A percentile compares a stretch with the other conserved stretches of the same genome.
These are phyloP conservation scores for Linepithema humile DNA, from an alignment of 1,140 invertebrate species.

Conservation along the genomic window DNA sequence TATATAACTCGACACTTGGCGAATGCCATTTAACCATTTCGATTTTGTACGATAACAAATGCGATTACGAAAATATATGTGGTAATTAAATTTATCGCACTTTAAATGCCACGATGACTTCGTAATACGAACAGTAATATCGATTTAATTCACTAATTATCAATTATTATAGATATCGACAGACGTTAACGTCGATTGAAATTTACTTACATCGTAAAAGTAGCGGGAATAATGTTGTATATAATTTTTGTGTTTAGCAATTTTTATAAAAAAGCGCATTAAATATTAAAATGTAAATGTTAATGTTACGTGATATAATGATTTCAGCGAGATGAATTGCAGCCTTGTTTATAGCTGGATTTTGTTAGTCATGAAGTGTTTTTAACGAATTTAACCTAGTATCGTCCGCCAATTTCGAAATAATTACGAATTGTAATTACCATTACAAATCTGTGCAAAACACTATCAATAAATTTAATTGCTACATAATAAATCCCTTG, in stretches of 20 bases:
- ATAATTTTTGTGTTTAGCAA: conserved; percentile 18
- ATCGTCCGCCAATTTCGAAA: background rate
- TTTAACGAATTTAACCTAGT: conserved; percentile 2
- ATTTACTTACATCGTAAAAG: background rate
- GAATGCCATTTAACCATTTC: conserved; percentile 33
- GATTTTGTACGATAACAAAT: conserved; percentile 49
- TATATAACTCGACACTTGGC: conserved; percentile 10
- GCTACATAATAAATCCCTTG: background rate
- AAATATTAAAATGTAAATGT: background rate
- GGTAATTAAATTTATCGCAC: conserved; percentile 51
- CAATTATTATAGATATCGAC: conserved; percentile 20
- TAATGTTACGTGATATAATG: background rate
- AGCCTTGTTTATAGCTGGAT: background rate
- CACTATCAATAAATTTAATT: conserved; percentile 22
- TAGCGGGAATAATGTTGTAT: background rate
- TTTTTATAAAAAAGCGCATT: background rate
- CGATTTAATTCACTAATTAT: conserved; percentile 14
- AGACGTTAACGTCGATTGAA: background rate
- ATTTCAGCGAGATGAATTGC: background rate
- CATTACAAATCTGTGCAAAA: conserved; percentile 25
- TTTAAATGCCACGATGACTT: conserved; percentile 28
- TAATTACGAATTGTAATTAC: conserved; percentile 35
- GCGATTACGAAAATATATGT: conserved; percentile 38
- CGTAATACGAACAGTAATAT: background rate
- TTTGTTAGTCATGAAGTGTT: background rate